These are phyloP conservation scores for Polyergus mexicanus DNA, from an alignment of 1,140 invertebrate genomes.

Conservation along the genomic window DNA sequence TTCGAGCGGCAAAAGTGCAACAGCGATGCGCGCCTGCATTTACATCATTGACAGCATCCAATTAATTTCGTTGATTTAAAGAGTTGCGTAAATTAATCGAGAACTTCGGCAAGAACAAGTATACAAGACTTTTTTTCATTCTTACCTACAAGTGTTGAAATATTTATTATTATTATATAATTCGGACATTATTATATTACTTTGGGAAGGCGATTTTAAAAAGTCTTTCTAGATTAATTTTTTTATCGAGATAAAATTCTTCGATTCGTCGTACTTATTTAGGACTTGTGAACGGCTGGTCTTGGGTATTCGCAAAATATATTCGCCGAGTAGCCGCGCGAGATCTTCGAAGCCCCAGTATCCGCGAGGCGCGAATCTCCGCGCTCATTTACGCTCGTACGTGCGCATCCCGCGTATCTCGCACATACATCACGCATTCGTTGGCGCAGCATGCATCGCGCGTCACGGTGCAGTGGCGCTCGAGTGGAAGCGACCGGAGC, in stretches of 20 bases:
- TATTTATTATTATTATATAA: too few species aligned
- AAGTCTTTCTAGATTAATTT: not conserved
- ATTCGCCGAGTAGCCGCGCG: not conserved
- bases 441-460: slow-evolving; percentile 40
- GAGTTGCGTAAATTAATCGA: slow-evolving; percentile 37
- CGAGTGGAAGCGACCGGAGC: slow-evolving; percentile 21
- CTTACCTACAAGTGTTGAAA: not conserved
- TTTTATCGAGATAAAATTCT: not conserved
- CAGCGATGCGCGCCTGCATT: slow-evolving; percentile 34
- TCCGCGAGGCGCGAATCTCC: slow-evolving; percentile 60
- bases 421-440: slow-evolving; percentile 65
- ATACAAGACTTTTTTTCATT: not conserved
- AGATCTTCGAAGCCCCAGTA: slow-evolving; percentile 39
- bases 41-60: slow-evolving; percentile 44
- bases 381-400: slow-evolving; percentile 70
- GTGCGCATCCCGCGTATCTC: slow-evolving; percentile 60
- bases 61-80: slow-evolving; percentile 57
- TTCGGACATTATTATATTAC: too few species aligned
- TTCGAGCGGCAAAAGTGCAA: slow-evolving; percentile 50
- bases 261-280: not conserved
- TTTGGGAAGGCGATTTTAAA: not conserved
- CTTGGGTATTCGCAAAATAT: not conserved
- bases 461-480: slow-evolving; percentile 54
- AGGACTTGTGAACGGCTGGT: not conserved
- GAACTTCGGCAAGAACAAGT: slow-evolving; percentile 36